Conservation (phyloP, 2,797 vertebrate species). For the Euphonia xanthogaster region DNA sequence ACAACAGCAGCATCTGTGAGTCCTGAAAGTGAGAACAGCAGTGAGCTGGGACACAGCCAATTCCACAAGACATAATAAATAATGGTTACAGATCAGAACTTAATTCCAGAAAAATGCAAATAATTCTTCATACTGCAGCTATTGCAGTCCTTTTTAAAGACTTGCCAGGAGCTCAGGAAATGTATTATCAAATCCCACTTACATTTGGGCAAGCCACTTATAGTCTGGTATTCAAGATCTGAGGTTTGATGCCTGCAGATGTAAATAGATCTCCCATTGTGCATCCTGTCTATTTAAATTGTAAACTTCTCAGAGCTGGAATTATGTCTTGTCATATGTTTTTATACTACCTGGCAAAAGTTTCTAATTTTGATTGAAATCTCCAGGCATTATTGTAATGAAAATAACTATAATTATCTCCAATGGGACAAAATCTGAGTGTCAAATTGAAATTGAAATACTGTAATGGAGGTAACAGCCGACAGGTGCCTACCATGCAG, state of each 20-base stretch:
- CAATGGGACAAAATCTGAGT: neutral
- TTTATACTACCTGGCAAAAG: neutral
- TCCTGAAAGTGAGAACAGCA: neutral
- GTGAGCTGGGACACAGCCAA: neutral
- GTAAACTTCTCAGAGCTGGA: neutral
- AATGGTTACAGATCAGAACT: neutral
- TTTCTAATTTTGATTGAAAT: neutral
- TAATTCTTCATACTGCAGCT: neutral
- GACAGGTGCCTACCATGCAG: neutral
- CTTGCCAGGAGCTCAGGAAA: neutral
- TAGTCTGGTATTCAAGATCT: neutral
- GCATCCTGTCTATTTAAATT: neutral
- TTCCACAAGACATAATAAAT: neutral
- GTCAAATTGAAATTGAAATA: neutral
- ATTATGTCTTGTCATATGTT: neutral
- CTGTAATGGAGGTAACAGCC: neutral
- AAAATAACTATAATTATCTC: conserved; percentile 28
- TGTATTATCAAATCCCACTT: neutral
- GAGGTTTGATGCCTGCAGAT: neutral
- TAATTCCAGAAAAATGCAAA: neutral
- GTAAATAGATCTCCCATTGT: neutral
- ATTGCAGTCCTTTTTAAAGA: neutral
- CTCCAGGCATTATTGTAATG: neutral
- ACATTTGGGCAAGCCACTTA: neutral
- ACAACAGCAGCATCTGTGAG: neutral